Evolutionary conservation across 2,113 vertebrate species (phyloP).

Genomic region (Mirza zaza): DNA sequence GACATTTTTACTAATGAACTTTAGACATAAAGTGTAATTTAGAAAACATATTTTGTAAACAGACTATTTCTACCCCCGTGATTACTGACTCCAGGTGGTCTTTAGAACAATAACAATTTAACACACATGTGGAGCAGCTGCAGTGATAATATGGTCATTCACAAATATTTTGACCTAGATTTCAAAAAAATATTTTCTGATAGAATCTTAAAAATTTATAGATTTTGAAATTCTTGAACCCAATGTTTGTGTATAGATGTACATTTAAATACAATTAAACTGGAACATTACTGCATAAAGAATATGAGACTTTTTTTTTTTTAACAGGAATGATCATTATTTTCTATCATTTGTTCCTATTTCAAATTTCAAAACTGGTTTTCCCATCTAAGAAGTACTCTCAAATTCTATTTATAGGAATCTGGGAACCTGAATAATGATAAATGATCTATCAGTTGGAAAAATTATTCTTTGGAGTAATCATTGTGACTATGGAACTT

Average conservation of each 20-base stretch:
- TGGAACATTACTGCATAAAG: not conserved
- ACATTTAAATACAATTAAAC: not conserved
- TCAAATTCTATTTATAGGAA: not conserved
- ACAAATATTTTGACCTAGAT: not conserved
- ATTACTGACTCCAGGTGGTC: not conserved
- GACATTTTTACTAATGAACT: not conserved
- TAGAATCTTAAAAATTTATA: not conserved
- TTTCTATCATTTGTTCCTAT: not conserved
- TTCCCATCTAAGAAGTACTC: not conserved
- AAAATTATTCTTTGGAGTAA: not conserved
- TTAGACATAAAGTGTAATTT: not conserved
- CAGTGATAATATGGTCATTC: no score
- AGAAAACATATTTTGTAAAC: not conserved
- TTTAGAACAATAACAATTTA: not conserved
- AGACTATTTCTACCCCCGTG: not conserved
- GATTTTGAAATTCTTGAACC: slow-evolving; percentile 8
- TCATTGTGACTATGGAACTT: not conserved
- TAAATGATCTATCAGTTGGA: not conserved
- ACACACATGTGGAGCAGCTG: not conserved
- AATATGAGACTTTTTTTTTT: not conserved
- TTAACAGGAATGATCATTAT: not conserved
- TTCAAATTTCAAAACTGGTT: not conserved
- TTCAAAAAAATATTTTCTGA: not conserved
- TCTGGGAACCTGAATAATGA: not conserved
- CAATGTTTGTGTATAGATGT: not conserved